A percentile compares a stretch with the other conserved stretches of the same genome.
These are phyloP conservation scores for Brachyistius frenatus DNA, from an alignment of 2,113 vertebrate genomes.

Conservation along the genomic window DNA sequence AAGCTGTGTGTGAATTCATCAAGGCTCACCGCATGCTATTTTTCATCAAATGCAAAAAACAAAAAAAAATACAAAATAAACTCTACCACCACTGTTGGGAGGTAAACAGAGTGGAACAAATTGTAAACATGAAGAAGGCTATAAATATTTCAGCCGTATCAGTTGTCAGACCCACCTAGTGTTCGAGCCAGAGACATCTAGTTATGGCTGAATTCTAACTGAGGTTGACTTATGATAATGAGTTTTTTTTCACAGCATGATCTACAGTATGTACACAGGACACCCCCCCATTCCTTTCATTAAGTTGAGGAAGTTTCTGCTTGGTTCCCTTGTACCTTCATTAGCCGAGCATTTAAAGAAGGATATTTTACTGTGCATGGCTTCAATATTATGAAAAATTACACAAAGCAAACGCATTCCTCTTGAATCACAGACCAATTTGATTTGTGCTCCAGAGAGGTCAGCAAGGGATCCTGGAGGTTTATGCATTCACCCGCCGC, in stretches of 20 bases:
- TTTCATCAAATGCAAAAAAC: constrained; percentile 23
- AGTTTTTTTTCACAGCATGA: constrained; percentile 67
- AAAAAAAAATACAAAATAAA: constrained; percentile 27
- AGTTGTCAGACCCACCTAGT: constrained; percentile 67
- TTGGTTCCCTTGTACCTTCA: constrained; percentile 24
- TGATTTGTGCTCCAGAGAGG: constrained; percentile 65
- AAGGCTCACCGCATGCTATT: constrained; percentile 3
- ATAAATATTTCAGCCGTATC: constrained; percentile 70
- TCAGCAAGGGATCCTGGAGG: constrained; percentile 51
- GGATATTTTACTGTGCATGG: constrained; percentile 38
- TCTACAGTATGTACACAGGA: constrained; percentile 50
- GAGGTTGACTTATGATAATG: constrained; percentile 72
- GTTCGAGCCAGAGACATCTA: constrained; percentile 57
- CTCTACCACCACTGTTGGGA: constrained; percentile 37
- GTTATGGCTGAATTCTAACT: constrained; percentile 70
- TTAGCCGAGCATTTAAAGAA: constrained; percentile 31
- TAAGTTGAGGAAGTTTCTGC: constrained; percentile 57
- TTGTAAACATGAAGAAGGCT: constrained; percentile 54
- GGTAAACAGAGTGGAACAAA: constrained; percentile 63
- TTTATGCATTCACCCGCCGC: constrained; percentile 16
- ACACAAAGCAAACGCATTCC: constrained; percentile 34
- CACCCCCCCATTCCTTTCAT: constrained; percentile 49
- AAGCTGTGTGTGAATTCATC: constrained; percentile 41
- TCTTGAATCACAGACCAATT: constrained; percentile 54
- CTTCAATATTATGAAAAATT: constrained; percentile 47